A percentile compares a stretch with the other conserved stretches of the same genome.
These are phyloP conservation scores for Habroteleia sp. DNA, from an alignment of 2,888 invertebrate genomes.

Conservation along the genomic window DNA sequence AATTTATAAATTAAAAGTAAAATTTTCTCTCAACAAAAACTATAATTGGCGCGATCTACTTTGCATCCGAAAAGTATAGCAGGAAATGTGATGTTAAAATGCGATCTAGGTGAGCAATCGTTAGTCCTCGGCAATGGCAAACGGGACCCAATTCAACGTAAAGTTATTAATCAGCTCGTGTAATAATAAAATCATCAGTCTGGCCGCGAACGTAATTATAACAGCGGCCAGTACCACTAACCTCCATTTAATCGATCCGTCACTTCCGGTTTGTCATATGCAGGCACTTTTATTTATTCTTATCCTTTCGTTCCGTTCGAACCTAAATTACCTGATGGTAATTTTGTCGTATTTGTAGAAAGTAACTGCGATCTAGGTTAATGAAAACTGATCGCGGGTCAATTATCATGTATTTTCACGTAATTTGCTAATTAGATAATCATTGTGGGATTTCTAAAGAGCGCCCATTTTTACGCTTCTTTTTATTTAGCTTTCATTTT, in stretches of 20 bases:
- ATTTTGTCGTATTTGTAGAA: slow-evolving; percentile 62
- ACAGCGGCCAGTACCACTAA: slow-evolving; percentile 69
- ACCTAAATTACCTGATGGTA: slow-evolving; percentile 40
- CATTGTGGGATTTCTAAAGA: slow-evolving; percentile 20
- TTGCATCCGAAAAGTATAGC: slow-evolving; percentile 3
- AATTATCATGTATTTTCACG: slow-evolving; percentile 34
- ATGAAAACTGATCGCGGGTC: slow-evolving; percentile 54
- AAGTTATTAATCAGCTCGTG: slow-evolving; percentile 61
- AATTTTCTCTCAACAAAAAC: too few relatives aligned
- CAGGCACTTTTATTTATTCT: slow-evolving; percentile 38
- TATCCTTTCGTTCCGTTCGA: slow-evolving; percentile 3
- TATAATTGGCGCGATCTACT: too few relatives aligned
- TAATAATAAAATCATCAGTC: slow-evolving; percentile 71
- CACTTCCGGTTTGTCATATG: slow-evolving; percentile 66
- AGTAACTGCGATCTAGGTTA: slow-evolving; percentile 56
- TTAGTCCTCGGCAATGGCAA: slow-evolving; percentile 35
- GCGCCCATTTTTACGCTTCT: too few relatives aligned
- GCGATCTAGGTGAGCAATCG: slow-evolving; percentile 51
- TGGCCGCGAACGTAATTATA: slow-evolving; percentile 70
- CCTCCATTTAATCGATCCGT: slow-evolving; percentile 68
- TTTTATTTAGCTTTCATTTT: too few relatives aligned
- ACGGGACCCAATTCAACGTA: slow-evolving; percentile 47
- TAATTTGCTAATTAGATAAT: slow-evolving; percentile 56
- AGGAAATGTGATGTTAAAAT: slow-evolving; percentile 23
- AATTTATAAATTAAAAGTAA: too few relatives aligned